Evolutionary conservation across 2,113 vertebrate species (phyloP).

Genomic region (Steatornis caripensis): DNA sequence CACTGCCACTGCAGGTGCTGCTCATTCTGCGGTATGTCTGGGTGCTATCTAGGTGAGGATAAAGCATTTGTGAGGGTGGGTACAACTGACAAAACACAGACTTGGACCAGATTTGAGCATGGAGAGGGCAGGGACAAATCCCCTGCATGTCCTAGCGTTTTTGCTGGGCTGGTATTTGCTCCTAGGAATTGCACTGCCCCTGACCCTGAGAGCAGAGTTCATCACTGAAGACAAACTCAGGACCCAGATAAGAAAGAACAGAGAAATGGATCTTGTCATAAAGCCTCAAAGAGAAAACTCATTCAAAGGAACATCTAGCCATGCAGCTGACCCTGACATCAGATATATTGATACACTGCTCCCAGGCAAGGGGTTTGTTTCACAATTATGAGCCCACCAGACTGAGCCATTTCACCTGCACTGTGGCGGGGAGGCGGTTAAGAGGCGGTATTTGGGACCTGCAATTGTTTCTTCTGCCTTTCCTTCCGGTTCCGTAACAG

Average conservation of each 20-base stretch:
- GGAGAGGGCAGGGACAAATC: background rate
- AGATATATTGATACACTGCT: background rate
- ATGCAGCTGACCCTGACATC: background rate
- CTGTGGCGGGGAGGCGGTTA: background rate
- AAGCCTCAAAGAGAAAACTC: background rate
- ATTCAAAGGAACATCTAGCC: background rate
- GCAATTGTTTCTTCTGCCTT: background rate
- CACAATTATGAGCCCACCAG: background rate
- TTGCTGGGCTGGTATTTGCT: background rate
- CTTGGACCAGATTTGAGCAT: background rate
- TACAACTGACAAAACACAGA: background rate
- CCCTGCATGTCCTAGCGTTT: background rate
- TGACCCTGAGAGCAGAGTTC: background rate
- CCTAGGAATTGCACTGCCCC: background rate
- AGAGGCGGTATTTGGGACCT: background rate
- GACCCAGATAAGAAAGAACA: background rate
- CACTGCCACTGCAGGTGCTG: background rate
- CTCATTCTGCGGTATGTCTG: background rate
- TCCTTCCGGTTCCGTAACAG: background rate
- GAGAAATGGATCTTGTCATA: background rate
- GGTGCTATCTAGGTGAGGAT: background rate
- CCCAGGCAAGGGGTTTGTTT: background rate
- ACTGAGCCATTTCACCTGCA: background rate
- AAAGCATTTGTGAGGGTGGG: background rate
- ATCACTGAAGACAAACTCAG: background rate